Evolutionary conservation across 2,113 vertebrate species (phyloP).

Genomic region (Nothocercus julius): DNA sequence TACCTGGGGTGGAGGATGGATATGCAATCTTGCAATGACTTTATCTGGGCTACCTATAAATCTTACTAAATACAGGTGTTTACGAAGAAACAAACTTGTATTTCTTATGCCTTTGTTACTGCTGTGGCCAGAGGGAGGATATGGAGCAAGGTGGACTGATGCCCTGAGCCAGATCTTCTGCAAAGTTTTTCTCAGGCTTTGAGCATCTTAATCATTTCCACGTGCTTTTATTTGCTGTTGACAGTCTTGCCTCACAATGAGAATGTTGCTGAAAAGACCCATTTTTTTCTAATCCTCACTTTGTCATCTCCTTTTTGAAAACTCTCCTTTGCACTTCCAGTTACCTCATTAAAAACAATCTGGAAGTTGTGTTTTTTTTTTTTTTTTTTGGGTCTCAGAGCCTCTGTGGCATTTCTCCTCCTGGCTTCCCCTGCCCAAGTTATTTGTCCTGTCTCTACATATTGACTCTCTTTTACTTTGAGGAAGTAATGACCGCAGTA

Average conservation of each 20-base stretch:
- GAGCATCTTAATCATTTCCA: accelerated
- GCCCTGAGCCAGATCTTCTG: not conserved
- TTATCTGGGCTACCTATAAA: not conserved
- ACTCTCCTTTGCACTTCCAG: not conserved
- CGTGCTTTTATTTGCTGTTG: not conserved
- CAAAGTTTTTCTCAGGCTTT: not conserved
- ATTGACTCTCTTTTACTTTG: not conserved
- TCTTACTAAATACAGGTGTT: not conserved
- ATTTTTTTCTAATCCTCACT: not conserved
- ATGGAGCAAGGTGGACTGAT: not conserved
- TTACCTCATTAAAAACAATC: not conserved
- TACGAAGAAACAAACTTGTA: not conserved
- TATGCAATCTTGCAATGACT: not conserved
- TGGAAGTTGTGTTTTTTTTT: not conserved
- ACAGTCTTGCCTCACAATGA: not conserved
- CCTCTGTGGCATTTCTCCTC: not conserved
- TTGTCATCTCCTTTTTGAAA: not conserved
- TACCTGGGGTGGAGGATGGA: not conserved
- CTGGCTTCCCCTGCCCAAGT: not conserved
- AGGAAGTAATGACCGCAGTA: not conserved
- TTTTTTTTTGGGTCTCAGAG: not conserved
- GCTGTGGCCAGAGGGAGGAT: not conserved
- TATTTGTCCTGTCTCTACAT: not conserved
- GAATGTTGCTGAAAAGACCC: not conserved
- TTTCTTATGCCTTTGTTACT: not conserved